Evolutionary conservation across 1,140 invertebrate genomes (phyloP).

Genomic region (Argopecten irradians): DNA sequence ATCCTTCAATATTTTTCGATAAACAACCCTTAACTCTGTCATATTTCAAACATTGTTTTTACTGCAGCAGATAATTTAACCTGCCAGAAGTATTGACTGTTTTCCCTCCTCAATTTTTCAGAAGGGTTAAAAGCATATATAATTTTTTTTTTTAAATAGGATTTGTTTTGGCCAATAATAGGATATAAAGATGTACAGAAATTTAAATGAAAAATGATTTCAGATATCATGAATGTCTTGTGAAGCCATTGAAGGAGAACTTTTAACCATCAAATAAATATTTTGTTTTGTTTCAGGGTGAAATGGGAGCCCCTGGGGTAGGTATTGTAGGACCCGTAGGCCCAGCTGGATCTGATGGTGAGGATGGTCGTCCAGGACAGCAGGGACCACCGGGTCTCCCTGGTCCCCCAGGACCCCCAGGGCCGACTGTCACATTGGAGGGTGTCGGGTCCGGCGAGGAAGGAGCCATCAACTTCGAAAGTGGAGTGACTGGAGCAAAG

Average conservation of each 20-base stretch:
- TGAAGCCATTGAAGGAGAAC: too few species aligned
- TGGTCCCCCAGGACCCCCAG: not conserved
- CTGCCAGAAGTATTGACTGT: too few species aligned
- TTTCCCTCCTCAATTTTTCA: too few species aligned
- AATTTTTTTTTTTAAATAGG: too few species aligned
- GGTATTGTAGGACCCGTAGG: not conserved
- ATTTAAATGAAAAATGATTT: too few species aligned
- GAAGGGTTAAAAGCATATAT: too few species aligned
- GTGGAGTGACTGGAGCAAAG: not conserved
- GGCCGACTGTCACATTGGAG: not conserved
- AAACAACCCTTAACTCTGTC: not conserved
- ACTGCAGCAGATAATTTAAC: too few species aligned
- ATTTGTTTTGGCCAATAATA: too few species aligned
- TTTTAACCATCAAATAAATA: too few species aligned
- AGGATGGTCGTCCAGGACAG: not conserved
- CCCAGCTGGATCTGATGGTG: not conserved
- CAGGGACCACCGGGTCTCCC: not conserved
- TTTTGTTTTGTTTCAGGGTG: not conserved
- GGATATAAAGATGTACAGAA: too few species aligned
- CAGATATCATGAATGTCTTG: too few species aligned
- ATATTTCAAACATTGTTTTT: not conserved
- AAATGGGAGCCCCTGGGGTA: not conserved
- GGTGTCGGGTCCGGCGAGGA: not conserved
- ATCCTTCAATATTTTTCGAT: not conserved
- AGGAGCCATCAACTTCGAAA: not conserved